phyloP scores from a whole-genome alignment of 2,113 vertebrate species.

The Bufo gargarizans region DNA sequence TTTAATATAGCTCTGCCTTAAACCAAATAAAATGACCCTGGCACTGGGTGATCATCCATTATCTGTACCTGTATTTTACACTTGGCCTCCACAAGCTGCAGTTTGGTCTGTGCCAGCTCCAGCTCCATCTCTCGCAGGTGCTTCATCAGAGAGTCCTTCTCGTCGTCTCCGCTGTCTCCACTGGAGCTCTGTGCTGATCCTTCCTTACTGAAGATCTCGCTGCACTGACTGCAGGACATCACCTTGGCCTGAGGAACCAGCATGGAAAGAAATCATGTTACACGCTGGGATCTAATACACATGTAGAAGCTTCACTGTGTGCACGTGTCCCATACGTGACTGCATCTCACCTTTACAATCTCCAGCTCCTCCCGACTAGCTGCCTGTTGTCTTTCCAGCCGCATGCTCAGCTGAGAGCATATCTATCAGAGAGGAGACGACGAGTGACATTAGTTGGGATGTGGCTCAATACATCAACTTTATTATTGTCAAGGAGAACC shows the following conservation, averaged over 20 bases:
- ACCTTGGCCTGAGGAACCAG: slow-evolving; percentile 85
- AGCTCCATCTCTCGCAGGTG: slow-evolving; percentile 96
- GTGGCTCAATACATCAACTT: no score
- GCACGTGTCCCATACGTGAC: neutral
- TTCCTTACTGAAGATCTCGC: slow-evolving; percentile 89
- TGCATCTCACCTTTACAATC: slow-evolving; percentile 83
- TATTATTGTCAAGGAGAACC: no score
- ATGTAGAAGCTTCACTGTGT: neutral
- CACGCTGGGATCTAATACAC: neutral
- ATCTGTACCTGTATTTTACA: slow-evolving; percentile 93
- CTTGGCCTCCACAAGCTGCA: slow-evolving; percentile 98
- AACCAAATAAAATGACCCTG: neutral
- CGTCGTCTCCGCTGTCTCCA: slow-evolving; percentile 82
- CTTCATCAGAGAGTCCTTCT: slow-evolving; percentile 92
- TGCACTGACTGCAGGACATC: slow-evolving; percentile 91
- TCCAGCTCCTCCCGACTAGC: slow-evolving; percentile 96
- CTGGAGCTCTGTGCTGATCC: slow-evolving; percentile 79
- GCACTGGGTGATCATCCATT: neutral
- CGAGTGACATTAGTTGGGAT: neutral
- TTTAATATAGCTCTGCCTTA: no score
- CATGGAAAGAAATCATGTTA: slow-evolving; percentile 57
- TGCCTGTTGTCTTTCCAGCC: slow-evolving; percentile 93
- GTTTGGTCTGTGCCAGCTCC: slow-evolving; percentile 97
- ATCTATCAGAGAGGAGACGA: slow-evolving; percentile 77
- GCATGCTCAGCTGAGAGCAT: slow-evolving; percentile 94